These are phyloP conservation scores for Heteromormyrus szaboi DNA, from an alignment of 2,797 vertebrate genomes.

Conservation along the genomic window DNA sequence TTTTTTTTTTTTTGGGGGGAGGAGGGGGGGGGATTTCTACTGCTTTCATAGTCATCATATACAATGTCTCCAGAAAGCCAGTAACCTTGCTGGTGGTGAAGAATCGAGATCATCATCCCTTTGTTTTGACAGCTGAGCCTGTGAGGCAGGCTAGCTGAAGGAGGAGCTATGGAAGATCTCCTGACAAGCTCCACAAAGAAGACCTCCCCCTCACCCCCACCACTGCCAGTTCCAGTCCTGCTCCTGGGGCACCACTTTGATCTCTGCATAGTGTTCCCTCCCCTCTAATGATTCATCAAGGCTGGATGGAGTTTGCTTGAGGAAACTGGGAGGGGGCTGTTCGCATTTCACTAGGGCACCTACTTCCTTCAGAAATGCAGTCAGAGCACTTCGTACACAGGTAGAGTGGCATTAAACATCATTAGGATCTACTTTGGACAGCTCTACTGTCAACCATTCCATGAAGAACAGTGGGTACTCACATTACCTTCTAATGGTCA, in stretches of 20 bases:
- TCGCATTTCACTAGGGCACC: neutral
- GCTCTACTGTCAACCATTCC: neutral
- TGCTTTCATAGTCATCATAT: neutral
- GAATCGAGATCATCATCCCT: neutral
- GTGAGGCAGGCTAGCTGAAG: neutral
- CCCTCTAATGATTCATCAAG: neutral
- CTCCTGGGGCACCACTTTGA: neutral
- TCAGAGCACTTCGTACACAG: neutral
- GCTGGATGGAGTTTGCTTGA: neutral
- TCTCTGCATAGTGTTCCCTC: neutral
- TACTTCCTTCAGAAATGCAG: neutral
- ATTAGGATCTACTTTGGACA: neutral
- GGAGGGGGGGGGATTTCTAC: neutral
- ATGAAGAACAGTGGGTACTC: neutral
- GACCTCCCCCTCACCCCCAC: neutral
- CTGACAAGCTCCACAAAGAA: neutral
- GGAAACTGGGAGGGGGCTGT: neutral
- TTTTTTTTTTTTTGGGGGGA: neutral
- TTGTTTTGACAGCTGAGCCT: neutral
- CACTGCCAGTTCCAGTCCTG: neutral
- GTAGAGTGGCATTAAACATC: neutral
- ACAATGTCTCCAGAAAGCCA: neutral
- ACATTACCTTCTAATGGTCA: neutral
- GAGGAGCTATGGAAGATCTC: neutral
- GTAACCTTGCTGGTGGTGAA: neutral